Base-by-base conservation (phyloP, 2,113 vertebrate genomes). In the Mystacornis crossleyi region DNA sequence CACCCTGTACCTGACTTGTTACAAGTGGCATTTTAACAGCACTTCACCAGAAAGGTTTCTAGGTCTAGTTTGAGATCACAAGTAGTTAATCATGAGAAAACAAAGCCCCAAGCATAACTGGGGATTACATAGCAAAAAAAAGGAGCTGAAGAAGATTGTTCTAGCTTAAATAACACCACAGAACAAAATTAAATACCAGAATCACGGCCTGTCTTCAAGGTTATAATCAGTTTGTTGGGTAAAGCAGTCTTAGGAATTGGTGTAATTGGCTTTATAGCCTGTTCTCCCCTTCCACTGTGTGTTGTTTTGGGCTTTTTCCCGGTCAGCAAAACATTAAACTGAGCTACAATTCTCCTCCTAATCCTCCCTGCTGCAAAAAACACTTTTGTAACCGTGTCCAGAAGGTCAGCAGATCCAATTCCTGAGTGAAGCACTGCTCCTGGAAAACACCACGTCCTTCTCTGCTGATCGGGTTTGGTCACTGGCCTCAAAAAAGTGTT, bases 401-500 rank as follows among this genome's bases (percentile, higher is more conserved):
- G 45, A 70, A 34, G 18, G 80, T 12, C 64, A 77, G 38, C 47
- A 16, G 26, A n/a, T 40, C 23, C 58, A 18, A 40, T 5, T 69
- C 62, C 82, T 1, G 2, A 53, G 15, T 9, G 6, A 50, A 80
- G 34, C 7, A 5, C 28, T 11, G n/a, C 2, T 95, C 75, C 80
- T 74, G 72, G 58, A 83, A 85, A 62, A 40, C 38, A 34, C 36
- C 9, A 16, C 0, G 0, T 43, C 85, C 58, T 48, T 40, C 85
- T 31, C 1, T 0, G 0, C 66, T 40, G 47, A 2, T 1, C 10
- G 81, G 86, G 1, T 10, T 58, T 31, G 3, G 11, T 26, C 62
- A 13, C 0, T 4, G 21, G 10, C 11, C 33, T 26, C 57, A 5
- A 14, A 67, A 64, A 23, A 33, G 34, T 1, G 29, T 3, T n/a